phyloP scores from a whole-genome alignment of 2,113 vertebrate genomes.

The Ochotona princeps region DNA sequence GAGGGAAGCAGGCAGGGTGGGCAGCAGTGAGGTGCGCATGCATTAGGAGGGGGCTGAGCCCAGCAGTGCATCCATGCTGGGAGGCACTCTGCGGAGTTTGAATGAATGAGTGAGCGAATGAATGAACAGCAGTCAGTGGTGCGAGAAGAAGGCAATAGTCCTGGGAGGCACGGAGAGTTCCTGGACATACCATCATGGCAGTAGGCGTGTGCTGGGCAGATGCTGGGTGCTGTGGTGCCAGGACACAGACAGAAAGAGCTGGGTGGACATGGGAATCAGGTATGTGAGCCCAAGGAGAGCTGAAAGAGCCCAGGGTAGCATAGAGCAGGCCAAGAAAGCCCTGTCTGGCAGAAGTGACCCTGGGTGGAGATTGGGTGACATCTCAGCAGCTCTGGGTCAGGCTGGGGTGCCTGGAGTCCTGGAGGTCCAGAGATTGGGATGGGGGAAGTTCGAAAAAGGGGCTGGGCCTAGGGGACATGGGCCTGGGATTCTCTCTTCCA shows the following conservation, averaged over 20 bases:
- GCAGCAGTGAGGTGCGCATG: neutral
- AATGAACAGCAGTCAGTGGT: neutral
- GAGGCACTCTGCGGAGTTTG: neutral
- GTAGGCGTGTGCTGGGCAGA: conserved; percentile 92
- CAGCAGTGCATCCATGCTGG: neutral
- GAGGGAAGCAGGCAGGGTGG: neutral
- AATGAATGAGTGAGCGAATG: neutral
- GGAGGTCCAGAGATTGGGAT: neutral
- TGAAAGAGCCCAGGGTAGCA: conserved; percentile 93
- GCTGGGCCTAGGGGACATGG: neutral
- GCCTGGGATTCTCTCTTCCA: neutral
- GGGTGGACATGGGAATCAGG: conserved; percentile 90
- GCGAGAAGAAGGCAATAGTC: neutral
- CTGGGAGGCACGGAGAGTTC: neutral
- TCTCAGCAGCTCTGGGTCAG: neutral
- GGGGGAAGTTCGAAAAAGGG: neutral
- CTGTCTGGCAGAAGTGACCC: conserved; percentile 92
- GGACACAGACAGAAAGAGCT: conserved; percentile 93
- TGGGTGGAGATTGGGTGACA: conserved; percentile 66
- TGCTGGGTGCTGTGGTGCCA: conserved; percentile 85
- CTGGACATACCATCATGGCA: conserved; percentile 90
- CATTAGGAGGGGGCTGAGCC: no score
- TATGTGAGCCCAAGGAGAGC: conserved; percentile 87
- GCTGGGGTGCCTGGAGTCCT: neutral
- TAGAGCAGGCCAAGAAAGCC: conserved; percentile 85